Evolutionary conservation across 2,888 invertebrate species (phyloP), one percentile per base, ranked within the genome.

Genomic region (Leptarthrus brevirostris): DNA sequence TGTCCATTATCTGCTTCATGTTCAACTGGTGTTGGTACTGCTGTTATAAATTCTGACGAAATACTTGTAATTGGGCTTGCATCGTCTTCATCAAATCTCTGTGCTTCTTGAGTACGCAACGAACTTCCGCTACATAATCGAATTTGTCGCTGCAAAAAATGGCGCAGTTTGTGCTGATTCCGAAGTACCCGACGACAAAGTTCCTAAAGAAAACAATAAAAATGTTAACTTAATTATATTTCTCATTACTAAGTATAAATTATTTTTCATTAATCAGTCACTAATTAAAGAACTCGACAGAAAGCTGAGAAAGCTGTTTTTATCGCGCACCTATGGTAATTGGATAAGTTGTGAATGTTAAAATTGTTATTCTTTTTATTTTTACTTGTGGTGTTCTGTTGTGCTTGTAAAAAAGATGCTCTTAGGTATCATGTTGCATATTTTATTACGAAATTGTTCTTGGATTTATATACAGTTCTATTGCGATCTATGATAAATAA

Each of bases 111-210:
- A 3, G 54, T 36, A 34, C 54, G 54, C n/a, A 44, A 40, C 34
- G 44, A 71, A 16, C 58, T 34, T 86, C 73, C 88, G 80, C 89
- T 89, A 83, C 90, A 90, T 78, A 86, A 84, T 14, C 90, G 86
- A 30, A 84, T 82, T 40, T 84, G 84, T 75, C 83, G 83, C 72
- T 82, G 82, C 47, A 88, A 86, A 72, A 87, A 86, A 54, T 89
- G 89, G 79, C 88, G 88, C 78, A 92, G 82, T 82, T 92, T 90
- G 83, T 91, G 91, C 83, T 92, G 92, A 80, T 91, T 91, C 83
- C 90, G 89, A 82, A 91, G 87, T 77, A 92, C 86, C 87, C 89
- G 88, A 85, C 88, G 88, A 81, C 90, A 89, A 78, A 89, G 83
- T 77, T 87, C 86, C 89, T 90, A 80, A 3, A 76, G 75, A 2